Evolutionary conservation across 1,140 invertebrate species (phyloP).

Genomic region (Listronotus bonariensis): DNA sequence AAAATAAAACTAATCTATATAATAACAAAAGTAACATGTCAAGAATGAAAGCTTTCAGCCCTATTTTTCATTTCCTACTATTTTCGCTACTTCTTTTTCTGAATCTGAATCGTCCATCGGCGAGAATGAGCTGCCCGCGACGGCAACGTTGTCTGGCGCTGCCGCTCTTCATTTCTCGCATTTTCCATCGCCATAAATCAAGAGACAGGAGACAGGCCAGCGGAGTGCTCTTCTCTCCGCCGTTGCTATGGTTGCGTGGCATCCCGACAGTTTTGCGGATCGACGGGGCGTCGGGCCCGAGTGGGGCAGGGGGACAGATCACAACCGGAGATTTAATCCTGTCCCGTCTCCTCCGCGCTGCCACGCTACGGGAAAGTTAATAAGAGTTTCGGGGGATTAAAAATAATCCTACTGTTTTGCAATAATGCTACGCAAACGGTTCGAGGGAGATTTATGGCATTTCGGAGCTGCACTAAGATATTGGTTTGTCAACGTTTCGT

Average conservation of each 20-base stretch:
- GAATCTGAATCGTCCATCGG: too few relatives aligned
- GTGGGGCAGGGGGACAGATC: slow-evolving; percentile 43
- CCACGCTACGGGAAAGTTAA: slow-evolving; percentile 54
- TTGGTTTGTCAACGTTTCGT: too few relatives aligned
- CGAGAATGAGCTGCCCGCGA: too few relatives aligned
- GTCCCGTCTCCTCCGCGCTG: slow-evolving; percentile 43
- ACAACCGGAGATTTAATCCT: slow-evolving; percentile 56
- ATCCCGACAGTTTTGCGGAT: slow-evolving; percentile 54
- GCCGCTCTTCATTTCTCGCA: slow-evolving; percentile 58
- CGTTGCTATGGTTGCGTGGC: slow-evolving; percentile 56
- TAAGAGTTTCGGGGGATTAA: slow-evolving; percentile 57
- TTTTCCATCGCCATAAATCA: slow-evolving; percentile 59
- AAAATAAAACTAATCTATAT: too few relatives aligned
- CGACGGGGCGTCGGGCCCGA: slow-evolving; percentile 33
- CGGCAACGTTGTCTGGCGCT: slow-evolving; percentile 49
- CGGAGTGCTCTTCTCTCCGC: slow-evolving; percentile 49
- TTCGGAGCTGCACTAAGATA: slow-evolving; percentile 23
- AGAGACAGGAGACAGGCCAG: slow-evolving; percentile 57
- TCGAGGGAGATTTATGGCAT: slow-evolving; percentile 27
- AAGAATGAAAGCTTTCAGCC: too few relatives aligned
- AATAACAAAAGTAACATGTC: too few relatives aligned
- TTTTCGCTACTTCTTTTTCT: too few relatives aligned
- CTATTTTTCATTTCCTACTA: too few relatives aligned
- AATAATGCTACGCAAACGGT: slow-evolving; percentile 51
- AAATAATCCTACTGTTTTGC: slow-evolving; percentile 57